Evolutionary conservation across 2,797 vertebrate species (phyloP).

Genomic region (Gila robusta): DNA sequence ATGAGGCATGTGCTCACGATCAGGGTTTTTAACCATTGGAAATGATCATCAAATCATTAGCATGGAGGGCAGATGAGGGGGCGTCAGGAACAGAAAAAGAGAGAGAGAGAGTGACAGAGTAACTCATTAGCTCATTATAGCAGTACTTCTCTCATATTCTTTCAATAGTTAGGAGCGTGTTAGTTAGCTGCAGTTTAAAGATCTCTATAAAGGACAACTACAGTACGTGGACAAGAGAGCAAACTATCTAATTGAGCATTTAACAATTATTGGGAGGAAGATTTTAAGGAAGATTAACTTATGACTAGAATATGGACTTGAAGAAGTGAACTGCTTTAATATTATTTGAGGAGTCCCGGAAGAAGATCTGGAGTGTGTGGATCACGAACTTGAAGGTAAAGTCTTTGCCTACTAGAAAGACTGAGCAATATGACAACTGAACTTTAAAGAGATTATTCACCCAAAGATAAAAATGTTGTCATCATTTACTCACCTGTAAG

Average conservation of each 20-base stretch:
- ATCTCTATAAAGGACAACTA: constrained; percentile 20
- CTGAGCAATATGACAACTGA: background rate
- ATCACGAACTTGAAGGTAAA: constrained; percentile 41
- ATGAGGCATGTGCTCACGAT: constrained; percentile 20
- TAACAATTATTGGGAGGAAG: background rate
- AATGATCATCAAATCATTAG: constrained; percentile 50
- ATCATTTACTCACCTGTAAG: background rate
- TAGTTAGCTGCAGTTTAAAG: constrained; percentile 33
- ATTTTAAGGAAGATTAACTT: constrained; percentile 1
- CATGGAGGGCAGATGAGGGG: constrained; percentile 41
- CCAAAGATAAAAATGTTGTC: background rate
- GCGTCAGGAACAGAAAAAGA: constrained; percentile 65
- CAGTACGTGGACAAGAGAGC: constrained; percentile 5
- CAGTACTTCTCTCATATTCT: constrained; percentile 68
- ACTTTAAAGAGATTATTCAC: background rate
- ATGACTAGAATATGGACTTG: constrained; percentile 16
- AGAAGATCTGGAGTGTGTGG: constrained; percentile 45
- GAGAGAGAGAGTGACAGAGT: constrained; percentile 66
- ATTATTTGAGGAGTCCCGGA: constrained; percentile 4
- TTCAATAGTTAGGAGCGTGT: constrained; percentile 49
- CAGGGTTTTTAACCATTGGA: constrained; percentile 18
- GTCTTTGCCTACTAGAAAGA: background rate
- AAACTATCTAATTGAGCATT: constrained; percentile 6
- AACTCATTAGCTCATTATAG: constrained; percentile 74
- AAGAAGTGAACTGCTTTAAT: constrained; percentile 30